Evolutionary conservation across 2,797 vertebrate genomes (phyloP).

Genomic region (Channallabes apus): DNA sequence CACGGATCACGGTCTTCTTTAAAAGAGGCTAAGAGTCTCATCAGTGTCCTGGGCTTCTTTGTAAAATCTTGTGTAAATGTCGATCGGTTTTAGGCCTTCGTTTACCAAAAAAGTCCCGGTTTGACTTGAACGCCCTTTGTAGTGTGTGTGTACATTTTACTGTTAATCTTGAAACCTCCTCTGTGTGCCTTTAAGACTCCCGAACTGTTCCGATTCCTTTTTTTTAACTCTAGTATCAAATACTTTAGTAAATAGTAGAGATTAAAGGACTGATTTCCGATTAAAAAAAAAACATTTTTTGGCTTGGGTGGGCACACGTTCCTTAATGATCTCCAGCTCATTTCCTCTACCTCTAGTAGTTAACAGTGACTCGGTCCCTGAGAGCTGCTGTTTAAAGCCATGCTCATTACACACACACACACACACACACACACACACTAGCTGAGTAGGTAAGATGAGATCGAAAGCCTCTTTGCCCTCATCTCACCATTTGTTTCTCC

Average conservation of each 20-base stretch:
- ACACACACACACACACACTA: background rate
- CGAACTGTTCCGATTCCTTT: background rate
- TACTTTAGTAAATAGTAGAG: background rate
- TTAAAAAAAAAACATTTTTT: no score
- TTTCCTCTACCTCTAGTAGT: constrained; percentile 18
- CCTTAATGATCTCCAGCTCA: constrained; percentile 22
- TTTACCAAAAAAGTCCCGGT: no score
- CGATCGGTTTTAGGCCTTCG: no score
- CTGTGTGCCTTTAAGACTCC: background rate
- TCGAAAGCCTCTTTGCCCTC: constrained; percentile 70
- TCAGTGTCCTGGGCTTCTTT: no score
- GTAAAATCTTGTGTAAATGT: no score
- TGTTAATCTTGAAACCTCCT: background rate
- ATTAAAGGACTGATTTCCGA: constrained; percentile 3
- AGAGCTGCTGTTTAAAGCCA: background rate
- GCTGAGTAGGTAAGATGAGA: constrained; percentile 46
- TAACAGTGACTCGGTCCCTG: constrained; percentile 10
- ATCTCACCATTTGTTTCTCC: constrained; percentile 49
- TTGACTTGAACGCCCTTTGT: no score
- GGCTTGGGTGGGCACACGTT: background rate
- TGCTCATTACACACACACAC: background rate
- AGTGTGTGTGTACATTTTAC: no score
- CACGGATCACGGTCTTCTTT: no score
- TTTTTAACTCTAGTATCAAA: background rate
- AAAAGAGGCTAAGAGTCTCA: no score